Percentiles rank a stretch among this genome's conserved stretches.
phyloP scores from a whole-genome alignment of 2,113 vertebrate genomes.

The Lepisosteus oculatus region DNA sequence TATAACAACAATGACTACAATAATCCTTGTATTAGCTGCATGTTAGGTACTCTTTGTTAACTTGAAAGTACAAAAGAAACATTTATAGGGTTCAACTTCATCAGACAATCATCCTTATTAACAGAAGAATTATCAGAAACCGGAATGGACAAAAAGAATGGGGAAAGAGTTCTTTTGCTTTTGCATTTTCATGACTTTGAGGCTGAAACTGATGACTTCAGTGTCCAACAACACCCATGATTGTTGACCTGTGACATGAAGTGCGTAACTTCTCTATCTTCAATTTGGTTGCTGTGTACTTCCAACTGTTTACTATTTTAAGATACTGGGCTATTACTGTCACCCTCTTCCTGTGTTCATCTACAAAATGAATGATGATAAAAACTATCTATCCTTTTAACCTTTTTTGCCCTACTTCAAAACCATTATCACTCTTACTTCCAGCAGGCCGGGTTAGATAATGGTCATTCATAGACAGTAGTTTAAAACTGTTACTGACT shows the following conservation, averaged over 20 bases:
- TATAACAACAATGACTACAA: not conserved
- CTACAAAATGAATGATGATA: slow-evolving; percentile 54
- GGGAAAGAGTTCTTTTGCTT: slow-evolving; percentile 45
- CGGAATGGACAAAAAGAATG: slow-evolving; percentile 31
- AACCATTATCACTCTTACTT: slow-evolving; percentile 57
- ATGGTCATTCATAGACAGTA: slow-evolving; percentile 42
- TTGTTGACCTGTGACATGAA: slow-evolving; percentile 60
- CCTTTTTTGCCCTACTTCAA: slow-evolving; percentile 56
- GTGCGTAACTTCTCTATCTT: slow-evolving; percentile 50
- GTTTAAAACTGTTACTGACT: too few relatives aligned
- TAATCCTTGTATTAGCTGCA: not conserved
- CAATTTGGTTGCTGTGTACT: slow-evolving; percentile 27
- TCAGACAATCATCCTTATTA: slow-evolving; percentile 1
- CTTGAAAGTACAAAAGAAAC: not conserved
- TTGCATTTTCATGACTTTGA: slow-evolving; percentile 49
- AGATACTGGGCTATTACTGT: slow-evolving; percentile 48
- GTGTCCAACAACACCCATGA: slow-evolving; percentile 46
- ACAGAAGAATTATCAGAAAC: slow-evolving; percentile 17
- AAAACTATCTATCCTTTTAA: slow-evolving; percentile 67
- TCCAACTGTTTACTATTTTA: slow-evolving; percentile 68
- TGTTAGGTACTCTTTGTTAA: not conserved
- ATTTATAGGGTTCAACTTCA: slow-evolving; percentile 8
- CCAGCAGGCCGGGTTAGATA: slow-evolving; percentile 53
- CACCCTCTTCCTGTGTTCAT: slow-evolving; percentile 45
- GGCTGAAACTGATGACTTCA: slow-evolving; percentile 48